phyloP scores from a whole-genome alignment of 2,797 vertebrate species.

The Smutsia temminckii region DNA sequence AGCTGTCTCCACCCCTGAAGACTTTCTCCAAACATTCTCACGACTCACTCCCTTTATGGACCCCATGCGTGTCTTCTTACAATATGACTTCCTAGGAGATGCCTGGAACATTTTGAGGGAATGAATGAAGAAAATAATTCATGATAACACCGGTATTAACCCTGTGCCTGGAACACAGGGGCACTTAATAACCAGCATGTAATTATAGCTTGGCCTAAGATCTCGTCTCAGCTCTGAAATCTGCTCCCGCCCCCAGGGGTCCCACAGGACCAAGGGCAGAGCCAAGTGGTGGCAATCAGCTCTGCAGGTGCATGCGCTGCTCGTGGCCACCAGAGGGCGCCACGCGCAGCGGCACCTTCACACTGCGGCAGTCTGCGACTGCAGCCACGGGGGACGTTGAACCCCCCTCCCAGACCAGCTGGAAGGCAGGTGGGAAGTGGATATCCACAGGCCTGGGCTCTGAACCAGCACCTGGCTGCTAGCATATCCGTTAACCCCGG shows the following conservation, averaged over 20 bases:
- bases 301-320: not conserved
- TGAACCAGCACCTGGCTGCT: not conserved
- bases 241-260: accelerated
- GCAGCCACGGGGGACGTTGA: not conserved
- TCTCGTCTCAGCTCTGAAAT: not conserved
- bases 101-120: not conserved
- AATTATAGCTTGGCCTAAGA: not conserved
- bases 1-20: not conserved
- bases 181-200: too few relatives aligned
- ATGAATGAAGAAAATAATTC: not conserved
- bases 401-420: accelerated
- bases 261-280: not conserved
- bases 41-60: not conserved
- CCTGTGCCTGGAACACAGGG: not conserved
- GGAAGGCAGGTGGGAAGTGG: not conserved
- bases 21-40: not conserved
- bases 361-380: not conserved
- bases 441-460: not conserved
- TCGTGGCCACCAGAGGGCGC: conserved; percentile 54
- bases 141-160: not conserved
- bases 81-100: not conserved
- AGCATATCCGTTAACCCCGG: not conserved
- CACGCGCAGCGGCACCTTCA: not conserved
- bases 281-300: not conserved
- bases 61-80: not conserved